A percentile compares a stretch with the other conserved stretches of the same genome.
Evolutionary conservation across 2,797 vertebrate genomes (phyloP).

Genomic region (Alosa sapidissima): DNA sequence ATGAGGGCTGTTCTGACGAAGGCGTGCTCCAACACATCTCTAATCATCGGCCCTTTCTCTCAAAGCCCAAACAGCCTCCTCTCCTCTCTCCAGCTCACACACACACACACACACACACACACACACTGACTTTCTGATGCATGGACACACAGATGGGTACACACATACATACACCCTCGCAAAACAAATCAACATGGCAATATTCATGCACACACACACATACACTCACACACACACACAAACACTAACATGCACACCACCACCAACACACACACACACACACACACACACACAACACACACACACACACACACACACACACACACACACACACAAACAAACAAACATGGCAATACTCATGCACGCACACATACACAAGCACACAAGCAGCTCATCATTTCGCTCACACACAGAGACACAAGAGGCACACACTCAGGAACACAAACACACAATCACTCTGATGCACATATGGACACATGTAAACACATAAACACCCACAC

Average conservation of each 20-base stretch:
- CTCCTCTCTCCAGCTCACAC: neutral
- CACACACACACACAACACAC: neutral
- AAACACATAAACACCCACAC: too few relatives aligned
- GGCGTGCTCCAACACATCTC: slow-evolving; percentile 41
- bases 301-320: too few relatives aligned
- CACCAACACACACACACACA: neutral
- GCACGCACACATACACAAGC: neutral
- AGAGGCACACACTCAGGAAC: too few relatives aligned
- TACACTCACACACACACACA: neutral
- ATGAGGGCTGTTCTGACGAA: slow-evolving; percentile 27
- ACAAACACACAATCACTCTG: too few relatives aligned
- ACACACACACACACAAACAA: neutral
- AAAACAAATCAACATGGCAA: neutral
- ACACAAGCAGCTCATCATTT: neutral
- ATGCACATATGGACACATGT: too few relatives aligned
- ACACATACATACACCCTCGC: neutral
- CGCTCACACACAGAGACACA: too few relatives aligned
- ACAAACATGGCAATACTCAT: neutral
- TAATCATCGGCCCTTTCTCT: slow-evolving; percentile 41
- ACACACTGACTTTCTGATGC: neutral
- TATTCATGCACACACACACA: neutral
- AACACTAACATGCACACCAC: neutral
- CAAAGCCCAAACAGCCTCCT: slow-evolving; percentile 31
- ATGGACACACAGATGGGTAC: neutral
- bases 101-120: neutral